Conservation (phyloP, 2,113 vertebrate species). For the Cottus gobio region DNA sequence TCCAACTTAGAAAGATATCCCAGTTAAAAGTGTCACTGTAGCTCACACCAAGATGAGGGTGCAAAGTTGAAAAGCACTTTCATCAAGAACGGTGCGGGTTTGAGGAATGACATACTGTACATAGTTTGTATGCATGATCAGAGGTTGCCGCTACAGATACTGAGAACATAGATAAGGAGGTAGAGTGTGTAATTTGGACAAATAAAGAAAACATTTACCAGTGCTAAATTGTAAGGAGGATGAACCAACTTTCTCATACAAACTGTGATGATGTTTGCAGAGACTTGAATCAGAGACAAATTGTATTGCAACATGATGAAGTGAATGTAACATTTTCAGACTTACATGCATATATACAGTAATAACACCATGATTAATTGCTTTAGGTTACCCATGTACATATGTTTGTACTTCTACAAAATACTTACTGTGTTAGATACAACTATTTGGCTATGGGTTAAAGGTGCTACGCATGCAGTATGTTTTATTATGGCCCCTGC, state of each 20-base stretch:
- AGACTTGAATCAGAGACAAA: background rate
- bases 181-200: background rate
- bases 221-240: background rate
- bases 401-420: background rate
- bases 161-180: background rate
- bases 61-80: background rate
- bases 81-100: background rate
- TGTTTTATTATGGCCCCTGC: too few relatives aligned
- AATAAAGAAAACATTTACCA: background rate
- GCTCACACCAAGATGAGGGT: background rate
- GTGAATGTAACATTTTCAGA: background rate
- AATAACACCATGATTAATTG: background rate
- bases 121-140: background rate
- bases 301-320: background rate
- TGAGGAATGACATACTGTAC: background rate
- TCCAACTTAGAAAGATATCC: too few relatives aligned
- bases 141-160: background rate
- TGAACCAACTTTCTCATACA: background rate
- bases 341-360: background rate
- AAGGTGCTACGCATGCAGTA: background rate
- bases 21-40: background rate
- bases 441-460: background rate
- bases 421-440: background rate
- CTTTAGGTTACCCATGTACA: background rate
- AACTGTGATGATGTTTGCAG: background rate